Base-by-base conservation (phyloP, 2,888 invertebrate genomes). In the Bombyx huttoni region DNA sequence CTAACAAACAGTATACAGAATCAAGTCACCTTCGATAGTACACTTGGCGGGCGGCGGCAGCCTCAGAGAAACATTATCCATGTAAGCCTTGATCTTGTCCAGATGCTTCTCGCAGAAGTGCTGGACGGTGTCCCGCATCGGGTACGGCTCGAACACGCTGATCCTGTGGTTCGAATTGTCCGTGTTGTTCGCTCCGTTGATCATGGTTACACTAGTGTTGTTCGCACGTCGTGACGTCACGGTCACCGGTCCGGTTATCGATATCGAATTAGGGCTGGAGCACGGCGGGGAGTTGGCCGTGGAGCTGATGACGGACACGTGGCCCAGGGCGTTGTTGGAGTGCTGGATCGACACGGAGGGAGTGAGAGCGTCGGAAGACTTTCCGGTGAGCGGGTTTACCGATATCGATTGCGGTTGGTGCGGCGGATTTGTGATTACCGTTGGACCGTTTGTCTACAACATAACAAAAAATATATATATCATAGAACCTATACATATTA, bases 21-120 rank as follows among this genome's bases (percentile, higher is more conserved):
- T 52, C 51, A 48, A 53, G 80, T 89, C 75, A 94, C 96, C 96
- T 90, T 98, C 97, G 59, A 98, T 96, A 47, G 96, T 96, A 75
- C 97, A 98, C 73, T 96, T 96, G 6, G 95, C 95, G 0, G 98
- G 98, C 47, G 97, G 94, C 12, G 98, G 98, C 68, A 98, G 90
- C 67, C 94, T 90, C 56, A 94, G 89, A 34, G 94, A 94, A 7
- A 97, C 92, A 70, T 95, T 95, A 63, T 94, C 94, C 94, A 98
- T 97, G 70, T 96, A 98, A 14, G 92, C 90, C 76, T 96, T 95
- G 53, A 98, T 98, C 75, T 97, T 97, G 61, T 94, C 94, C 59
- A 97, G 84, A 73, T 98, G 97, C 78, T 98, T 98, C 79, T 97
- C 97, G 80, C 98, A 98, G 81, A 98, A 98, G 79, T 98, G 97